These are phyloP conservation scores for Podiceps cristatus DNA, from an alignment of 2,113 vertebrate genomes.

Conservation along the genomic window DNA sequence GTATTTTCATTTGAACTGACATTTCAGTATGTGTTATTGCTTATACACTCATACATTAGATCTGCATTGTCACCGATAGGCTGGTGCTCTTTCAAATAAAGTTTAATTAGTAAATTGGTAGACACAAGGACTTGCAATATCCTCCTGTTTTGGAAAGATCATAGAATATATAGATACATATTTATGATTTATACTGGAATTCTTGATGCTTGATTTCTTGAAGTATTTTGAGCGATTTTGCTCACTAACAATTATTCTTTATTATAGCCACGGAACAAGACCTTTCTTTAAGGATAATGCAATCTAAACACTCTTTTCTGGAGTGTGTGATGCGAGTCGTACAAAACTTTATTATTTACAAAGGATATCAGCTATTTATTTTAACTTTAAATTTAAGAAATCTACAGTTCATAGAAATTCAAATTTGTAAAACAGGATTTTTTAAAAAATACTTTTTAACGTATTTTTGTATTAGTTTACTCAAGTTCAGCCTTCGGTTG, in stretches of 20 bases:
- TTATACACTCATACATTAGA: neutral
- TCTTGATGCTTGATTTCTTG: neutral
- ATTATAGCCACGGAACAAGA: rapidly evolving
- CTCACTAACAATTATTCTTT: neutral
- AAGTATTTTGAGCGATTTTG: neutral
- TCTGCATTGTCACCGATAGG: neutral
- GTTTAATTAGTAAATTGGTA: neutral
- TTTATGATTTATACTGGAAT: neutral
- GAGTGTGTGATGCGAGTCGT: neutral
- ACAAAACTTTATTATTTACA: neutral
- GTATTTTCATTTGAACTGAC: neutral
- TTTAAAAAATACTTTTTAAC: neutral
- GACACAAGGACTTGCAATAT: neutral
- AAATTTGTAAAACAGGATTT: neutral
- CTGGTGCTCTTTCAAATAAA: neutral
- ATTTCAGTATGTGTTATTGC: neutral
- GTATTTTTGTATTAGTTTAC: neutral
- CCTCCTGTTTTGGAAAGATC: neutral
- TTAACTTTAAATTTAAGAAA: neutral
- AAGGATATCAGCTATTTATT: neutral
- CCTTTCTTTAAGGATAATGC: neutral
- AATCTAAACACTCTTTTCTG: neutral
- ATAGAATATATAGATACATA: neutral
- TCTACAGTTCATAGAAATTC: neutral
- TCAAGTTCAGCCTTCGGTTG: neutral